Conservation (phyloP, 2,797 vertebrate species). For the Myiotriccus ornatus region DNA sequence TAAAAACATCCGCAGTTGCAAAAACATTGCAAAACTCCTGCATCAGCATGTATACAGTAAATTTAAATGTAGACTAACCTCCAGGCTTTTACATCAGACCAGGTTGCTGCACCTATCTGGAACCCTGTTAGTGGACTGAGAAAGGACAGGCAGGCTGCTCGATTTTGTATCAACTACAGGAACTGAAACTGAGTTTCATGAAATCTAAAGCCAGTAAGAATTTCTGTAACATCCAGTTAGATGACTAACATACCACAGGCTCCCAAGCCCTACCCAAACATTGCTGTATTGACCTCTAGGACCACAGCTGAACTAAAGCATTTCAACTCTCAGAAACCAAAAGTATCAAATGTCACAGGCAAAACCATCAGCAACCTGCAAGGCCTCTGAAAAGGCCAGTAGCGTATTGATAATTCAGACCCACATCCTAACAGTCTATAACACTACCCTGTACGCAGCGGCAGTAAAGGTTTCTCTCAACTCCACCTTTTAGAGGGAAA, state of each 20-base stretch:
- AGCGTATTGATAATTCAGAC: background rate
- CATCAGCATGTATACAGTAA: background rate
- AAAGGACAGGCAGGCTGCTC: background rate
- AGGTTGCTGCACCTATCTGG: background rate
- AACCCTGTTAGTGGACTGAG: background rate
- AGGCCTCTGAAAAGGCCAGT: background rate
- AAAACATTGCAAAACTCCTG: background rate
- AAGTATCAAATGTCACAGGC: background rate
- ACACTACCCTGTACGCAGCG: background rate
- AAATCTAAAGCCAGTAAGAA: background rate
- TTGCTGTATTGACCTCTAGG: background rate
- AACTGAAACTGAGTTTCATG: background rate
- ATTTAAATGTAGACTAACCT: background rate
- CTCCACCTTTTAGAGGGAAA: background rate
- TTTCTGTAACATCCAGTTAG: background rate
- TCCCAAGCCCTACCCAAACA: background rate
- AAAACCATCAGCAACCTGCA: background rate
- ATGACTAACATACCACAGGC: background rate
- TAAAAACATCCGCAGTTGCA: background rate
- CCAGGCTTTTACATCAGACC: background rate
- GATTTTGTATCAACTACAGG: background rate
- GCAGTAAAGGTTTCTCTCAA: background rate
- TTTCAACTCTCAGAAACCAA: background rate
- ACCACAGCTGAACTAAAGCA: background rate
- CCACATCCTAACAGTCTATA: background rate